Evolutionary conservation across 2,797 vertebrate species (phyloP), one percentile per base, ranked within the genome.

Genomic region (Falco cherrug): DNA sequence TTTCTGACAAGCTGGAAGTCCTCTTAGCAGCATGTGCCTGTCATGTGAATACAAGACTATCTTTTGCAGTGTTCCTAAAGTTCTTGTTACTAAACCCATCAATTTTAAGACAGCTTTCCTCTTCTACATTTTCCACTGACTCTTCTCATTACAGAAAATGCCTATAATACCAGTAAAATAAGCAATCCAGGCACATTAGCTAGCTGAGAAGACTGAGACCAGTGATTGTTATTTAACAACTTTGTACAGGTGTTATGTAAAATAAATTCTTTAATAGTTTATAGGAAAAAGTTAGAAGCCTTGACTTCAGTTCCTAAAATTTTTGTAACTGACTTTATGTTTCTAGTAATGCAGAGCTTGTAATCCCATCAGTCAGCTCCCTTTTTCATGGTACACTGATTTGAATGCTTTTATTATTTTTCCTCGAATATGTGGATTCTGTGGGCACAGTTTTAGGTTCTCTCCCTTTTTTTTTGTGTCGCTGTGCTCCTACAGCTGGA

Each of bases 271-370:
- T 86, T 74, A 85, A 67, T 43, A 89, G 68, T 53, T 87, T 77
- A 79, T n/a, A 86, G 60, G 53, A 54, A 92, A 78, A 95, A 64
- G 33, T 63, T 63, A 68, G 48, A 74, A 73, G 37, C 51, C 43
- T 76, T 92, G 31, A 63, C 56, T 76, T 84, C 47, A 54, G 48
- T 90, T 86, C n/a, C 70, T 76, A 39, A 79, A 74, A 45, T 71
- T 87, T 92, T 87, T 80, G 39, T 83, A 85, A 77, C 20, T 25
- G 64, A 68, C 78, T 92, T 91, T 3, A 65, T 82, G 74, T 95
- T 94, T 97, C 90, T 71, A 93, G 64, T 70, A 86, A 77, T 54
- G 43, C 82, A 87, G 79, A 94, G 56, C 39, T 87, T 93, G n/a
- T 93, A 95, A 94, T 92, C 88, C 70, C 69, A 43, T 92, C 77